A percentile compares a stretch with the other conserved stretches of the same genome.
Evolutionary conservation across 2,797 vertebrate species (phyloP).

Genomic region (Pseudochromis fuscus): DNA sequence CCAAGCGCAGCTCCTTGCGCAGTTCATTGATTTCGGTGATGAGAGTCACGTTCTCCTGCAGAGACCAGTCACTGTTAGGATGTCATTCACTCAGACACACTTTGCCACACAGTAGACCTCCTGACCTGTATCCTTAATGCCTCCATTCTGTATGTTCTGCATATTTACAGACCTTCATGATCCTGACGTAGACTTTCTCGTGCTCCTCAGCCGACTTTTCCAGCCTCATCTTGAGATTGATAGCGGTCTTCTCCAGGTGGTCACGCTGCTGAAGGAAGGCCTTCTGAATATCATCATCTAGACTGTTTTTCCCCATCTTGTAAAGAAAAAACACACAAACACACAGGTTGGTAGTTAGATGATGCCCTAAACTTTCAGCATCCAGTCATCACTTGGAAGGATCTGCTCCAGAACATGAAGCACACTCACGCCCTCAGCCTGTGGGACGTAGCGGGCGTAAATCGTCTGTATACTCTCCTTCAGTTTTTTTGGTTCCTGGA

Average conservation of each 20-base stretch:
- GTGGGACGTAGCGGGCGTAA: conserved; percentile 84
- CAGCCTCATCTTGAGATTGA: conserved; percentile 86
- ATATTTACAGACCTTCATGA: conserved; percentile 87
- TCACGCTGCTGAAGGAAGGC: conserved; percentile 84
- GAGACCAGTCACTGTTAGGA: not conserved
- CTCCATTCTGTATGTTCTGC: not conserved
- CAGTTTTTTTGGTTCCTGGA: conserved; percentile 90
- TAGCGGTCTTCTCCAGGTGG: conserved; percentile 87
- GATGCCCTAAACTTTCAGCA: not conserved
- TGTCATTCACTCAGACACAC: not conserved
- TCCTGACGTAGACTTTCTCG: conserved; percentile 82
- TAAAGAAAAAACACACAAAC: not conserved
- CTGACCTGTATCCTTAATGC: no score
- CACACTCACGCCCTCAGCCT: conserved; percentile 86
- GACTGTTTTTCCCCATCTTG: conserved; percentile 85
- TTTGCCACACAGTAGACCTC: not conserved
- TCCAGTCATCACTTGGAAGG: not conserved
- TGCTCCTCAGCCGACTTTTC: conserved; percentile 86
- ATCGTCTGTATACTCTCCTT: conserved; percentile 87
- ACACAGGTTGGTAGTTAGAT: fast-evolving
- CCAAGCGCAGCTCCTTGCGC: conserved; percentile 84
- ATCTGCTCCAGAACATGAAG: not conserved
- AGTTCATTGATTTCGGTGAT: conserved; percentile 92
- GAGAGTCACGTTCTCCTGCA: conserved; percentile 90
- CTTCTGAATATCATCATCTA: conserved; percentile 84